Evolutionary conservation across 2,113 vertebrate species (phyloP).

Genomic region (Oreochromis tanganicae): DNA sequence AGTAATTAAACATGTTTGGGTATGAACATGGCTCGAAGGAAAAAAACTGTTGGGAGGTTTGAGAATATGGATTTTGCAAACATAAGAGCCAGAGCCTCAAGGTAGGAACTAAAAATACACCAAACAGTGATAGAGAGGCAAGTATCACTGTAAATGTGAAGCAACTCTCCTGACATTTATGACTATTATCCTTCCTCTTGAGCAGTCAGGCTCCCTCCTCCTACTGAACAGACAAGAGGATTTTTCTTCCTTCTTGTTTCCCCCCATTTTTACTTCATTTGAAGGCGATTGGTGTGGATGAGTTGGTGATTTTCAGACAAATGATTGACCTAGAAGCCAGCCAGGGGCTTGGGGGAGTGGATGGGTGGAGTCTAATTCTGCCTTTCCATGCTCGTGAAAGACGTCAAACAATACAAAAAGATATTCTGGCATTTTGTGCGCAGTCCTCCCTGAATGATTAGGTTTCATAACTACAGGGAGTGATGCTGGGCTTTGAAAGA

Average conservation of each 20-base stretch:
- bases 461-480: constrained; percentile 6
- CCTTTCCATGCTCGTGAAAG: constrained; percentile 2
- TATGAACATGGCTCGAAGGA: neutral
- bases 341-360: constrained; percentile 5
- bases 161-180: constrained; percentile 6
- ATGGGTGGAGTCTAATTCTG: constrained; percentile 51
- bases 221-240: constrained; percentile 23
- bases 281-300: constrained; percentile 48
- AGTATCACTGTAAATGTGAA: constrained; percentile 1
- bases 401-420: constrained; percentile 51
- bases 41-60: neutral
- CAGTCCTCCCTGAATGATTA: neutral
- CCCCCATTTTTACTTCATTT: neutral
- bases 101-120: constrained; percentile 7
- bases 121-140: neutral
- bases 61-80: constrained; percentile 4
- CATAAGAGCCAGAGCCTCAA: neutral
- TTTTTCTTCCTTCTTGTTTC: neutral
- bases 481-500: neutral
- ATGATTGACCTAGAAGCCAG: constrained; percentile 72
- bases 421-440: constrained; percentile 13
- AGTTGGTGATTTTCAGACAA: constrained; percentile 56
- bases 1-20: neutral
- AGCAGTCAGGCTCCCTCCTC: neutral
- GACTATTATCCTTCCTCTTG: neutral